Percentiles rank a stretch among this genome's conserved stretches.
Conservation (phyloP, 2,888 invertebrate species). For the Ichneumon xanthorius region DNA sequence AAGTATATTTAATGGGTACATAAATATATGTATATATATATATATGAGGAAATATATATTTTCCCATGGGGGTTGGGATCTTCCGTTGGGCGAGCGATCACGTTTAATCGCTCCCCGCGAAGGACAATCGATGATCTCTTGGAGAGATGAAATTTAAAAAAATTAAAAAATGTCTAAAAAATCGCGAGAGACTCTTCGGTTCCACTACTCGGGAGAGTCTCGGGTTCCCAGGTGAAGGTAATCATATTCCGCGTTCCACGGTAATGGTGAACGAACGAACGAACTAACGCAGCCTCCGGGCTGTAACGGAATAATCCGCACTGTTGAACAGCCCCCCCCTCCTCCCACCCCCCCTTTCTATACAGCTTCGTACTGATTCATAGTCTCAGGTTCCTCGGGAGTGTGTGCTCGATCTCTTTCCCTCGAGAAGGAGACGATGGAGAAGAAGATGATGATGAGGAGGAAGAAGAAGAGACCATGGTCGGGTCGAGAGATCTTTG, state of each 20-base stretch:
- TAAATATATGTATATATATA: too few relatives aligned
- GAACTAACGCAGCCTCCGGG: slow-evolving; percentile 77
- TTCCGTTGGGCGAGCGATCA: background rate
- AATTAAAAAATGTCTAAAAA: background rate
- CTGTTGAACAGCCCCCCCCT: slow-evolving; percentile 54
- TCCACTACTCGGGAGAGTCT: background rate
- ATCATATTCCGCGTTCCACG: slow-evolving; percentile 84
- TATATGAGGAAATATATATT: too few relatives aligned
- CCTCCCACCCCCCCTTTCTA: slow-evolving; percentile 34
- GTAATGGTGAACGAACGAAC: slow-evolving; percentile 80
- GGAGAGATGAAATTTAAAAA: background rate
- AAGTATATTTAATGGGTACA: too few relatives aligned
- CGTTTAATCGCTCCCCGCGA: background rate
- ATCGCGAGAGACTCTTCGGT: slow-evolving; percentile 21
- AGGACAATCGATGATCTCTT: slow-evolving; percentile 4
- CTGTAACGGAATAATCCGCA: slow-evolving; percentile 81
- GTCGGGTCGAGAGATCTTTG: slow-evolving; percentile 48
- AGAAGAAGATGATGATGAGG: slow-evolving; percentile 24
- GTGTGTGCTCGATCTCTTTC: slow-evolving; percentile 3
- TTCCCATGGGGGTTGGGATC: too few relatives aligned
- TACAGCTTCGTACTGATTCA: slow-evolving; percentile 12
- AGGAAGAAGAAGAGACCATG: slow-evolving; percentile 31
- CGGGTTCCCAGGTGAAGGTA: slow-evolving; percentile 77
- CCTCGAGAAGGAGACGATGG: slow-evolving; percentile 4
- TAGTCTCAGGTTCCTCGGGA: slow-evolving; percentile 3